A percentile compares a stretch with the other conserved stretches of the same genome.
These are phyloP conservation scores for Periophthalmus magnuspinnatus DNA, from an alignment of 2,797 vertebrate genomes.

Conservation along the genomic window DNA sequence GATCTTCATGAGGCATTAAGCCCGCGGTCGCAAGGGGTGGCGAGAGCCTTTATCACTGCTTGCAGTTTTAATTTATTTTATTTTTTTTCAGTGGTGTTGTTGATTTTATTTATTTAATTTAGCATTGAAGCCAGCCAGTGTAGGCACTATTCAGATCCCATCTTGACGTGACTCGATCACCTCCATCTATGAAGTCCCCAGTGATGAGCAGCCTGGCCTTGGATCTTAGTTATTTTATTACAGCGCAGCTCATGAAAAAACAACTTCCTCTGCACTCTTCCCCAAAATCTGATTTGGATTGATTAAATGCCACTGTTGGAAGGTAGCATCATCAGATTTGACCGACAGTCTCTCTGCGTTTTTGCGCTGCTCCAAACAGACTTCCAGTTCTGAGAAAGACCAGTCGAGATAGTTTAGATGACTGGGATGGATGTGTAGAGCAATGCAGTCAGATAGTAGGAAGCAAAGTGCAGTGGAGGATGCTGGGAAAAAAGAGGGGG, in stretches of 20 bases:
- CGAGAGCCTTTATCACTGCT: no score
- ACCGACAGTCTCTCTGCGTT: constrained; percentile 62
- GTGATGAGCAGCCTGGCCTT: constrained; percentile 61
- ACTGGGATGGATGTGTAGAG: constrained; percentile 26
- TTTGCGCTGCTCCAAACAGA: constrained; percentile 52
- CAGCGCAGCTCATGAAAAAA: constrained; percentile 63
- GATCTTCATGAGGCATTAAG: no score
- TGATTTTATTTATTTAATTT: no score
- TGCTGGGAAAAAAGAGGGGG: constrained; percentile 17
- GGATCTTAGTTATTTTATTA: constrained; percentile 68
- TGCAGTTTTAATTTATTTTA: no score
- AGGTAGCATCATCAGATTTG: constrained; percentile 68
- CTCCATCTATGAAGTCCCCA: constrained; percentile 57
- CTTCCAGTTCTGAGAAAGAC: constrained; percentile 38
- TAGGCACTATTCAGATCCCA: constrained; percentile 54
- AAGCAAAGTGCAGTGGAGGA: constrained; percentile 15
- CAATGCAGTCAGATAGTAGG: constrained; percentile 26
- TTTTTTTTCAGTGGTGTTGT: no score
- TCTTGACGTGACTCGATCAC: constrained; percentile 66
- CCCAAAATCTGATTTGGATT: constrained; percentile 79
- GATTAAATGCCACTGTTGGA: constrained; percentile 77
- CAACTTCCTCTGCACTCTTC: constrained; percentile 72
- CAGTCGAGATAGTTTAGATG: constrained; percentile 25
- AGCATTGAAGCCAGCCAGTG: not conserved
- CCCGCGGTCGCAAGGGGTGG: no score